These are phyloP conservation scores for Pungitius pungitius DNA, from an alignment of 2,113 vertebrate species.

Conservation along the genomic window DNA sequence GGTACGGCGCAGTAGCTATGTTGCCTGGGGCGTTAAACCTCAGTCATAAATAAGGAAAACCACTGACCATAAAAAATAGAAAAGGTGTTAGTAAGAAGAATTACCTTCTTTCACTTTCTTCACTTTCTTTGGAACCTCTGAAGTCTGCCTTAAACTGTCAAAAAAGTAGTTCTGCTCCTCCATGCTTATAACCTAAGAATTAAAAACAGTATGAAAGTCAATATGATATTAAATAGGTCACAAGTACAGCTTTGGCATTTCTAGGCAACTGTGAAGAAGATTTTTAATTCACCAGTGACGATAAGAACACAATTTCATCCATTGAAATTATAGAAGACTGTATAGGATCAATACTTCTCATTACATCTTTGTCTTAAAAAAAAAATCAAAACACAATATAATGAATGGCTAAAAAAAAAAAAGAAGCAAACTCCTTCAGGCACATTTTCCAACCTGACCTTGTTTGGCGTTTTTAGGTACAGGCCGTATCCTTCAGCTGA, in stretches of 20 bases:
- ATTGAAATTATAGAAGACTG: neutral
- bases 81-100: neutral
- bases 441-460: conserved; percentile 77
- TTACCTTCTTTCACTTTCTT: conserved; percentile 87
- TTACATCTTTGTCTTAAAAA: neutral
- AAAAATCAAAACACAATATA: neutral
- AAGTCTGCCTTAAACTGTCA: conserved; percentile 87
- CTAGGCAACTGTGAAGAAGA: neutral
- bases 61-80: neutral
- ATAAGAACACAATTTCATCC: neutral
- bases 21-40: conserved; percentile 64
- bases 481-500: conserved; percentile 91
- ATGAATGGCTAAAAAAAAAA: neutral
- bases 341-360: neutral
- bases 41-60: neutral
- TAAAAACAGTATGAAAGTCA: neutral
- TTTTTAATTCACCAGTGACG: neutral
- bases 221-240: neutral
- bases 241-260: neutral
- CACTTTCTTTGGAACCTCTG: conserved; percentile 83
- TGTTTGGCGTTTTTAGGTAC: conserved; percentile 88
- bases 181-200: conserved; percentile 84
- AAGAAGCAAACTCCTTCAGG: neutral
- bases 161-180: conserved; percentile 92
- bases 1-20: conserved; percentile 67